Percentiles rank a stretch among this genome's conserved stretches.
Conservation (phyloP, 2,797 vertebrate genomes). For the Botia almorhae region DNA sequence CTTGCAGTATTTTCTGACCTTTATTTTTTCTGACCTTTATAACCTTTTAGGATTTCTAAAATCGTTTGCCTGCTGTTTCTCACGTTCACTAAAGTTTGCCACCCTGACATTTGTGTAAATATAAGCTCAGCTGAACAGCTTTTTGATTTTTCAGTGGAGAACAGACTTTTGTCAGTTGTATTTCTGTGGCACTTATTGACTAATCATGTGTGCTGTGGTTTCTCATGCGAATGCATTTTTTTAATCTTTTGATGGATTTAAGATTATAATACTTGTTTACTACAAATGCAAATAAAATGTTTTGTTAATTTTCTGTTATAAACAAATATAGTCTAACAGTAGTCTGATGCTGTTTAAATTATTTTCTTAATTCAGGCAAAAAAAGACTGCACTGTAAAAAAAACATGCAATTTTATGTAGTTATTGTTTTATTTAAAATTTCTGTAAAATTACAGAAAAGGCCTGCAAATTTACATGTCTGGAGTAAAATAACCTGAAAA, state of each 20-base stretch:
- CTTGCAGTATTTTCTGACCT: neutral
- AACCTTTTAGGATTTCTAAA: neutral
- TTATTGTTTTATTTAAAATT: too few relatives aligned
- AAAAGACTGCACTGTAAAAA: too few relatives aligned
- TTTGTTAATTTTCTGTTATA: neutral
- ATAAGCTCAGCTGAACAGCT: slow-evolving; percentile 22
- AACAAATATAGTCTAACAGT: too few relatives aligned
- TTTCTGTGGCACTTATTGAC: slow-evolving; percentile 27
- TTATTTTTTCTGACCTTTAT: neutral
- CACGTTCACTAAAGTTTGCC: slow-evolving; percentile 18
- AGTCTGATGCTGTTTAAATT: too few relatives aligned
- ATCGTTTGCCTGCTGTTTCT: neutral
- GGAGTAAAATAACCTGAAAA: too few relatives aligned
- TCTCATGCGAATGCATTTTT: slow-evolving; percentile 15
- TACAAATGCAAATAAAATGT: too few relatives aligned
- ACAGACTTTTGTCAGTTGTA: slow-evolving; percentile 6
- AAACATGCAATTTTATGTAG: too few relatives aligned
- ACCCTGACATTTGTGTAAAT: slow-evolving; percentile 30
- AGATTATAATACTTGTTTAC: slow-evolving; percentile 12
- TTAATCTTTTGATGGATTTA: slow-evolving; percentile 5
- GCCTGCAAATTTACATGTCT: too few relatives aligned
- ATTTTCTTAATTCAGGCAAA: too few relatives aligned
- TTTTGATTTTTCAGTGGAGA: slow-evolving; percentile 9
- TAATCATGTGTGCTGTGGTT: slow-evolving; percentile 14
- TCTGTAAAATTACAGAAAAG: too few relatives aligned